These are phyloP conservation scores for Myocastor coypus DNA, from an alignment of 2,113 vertebrate genomes.

Conservation along the genomic window DNA sequence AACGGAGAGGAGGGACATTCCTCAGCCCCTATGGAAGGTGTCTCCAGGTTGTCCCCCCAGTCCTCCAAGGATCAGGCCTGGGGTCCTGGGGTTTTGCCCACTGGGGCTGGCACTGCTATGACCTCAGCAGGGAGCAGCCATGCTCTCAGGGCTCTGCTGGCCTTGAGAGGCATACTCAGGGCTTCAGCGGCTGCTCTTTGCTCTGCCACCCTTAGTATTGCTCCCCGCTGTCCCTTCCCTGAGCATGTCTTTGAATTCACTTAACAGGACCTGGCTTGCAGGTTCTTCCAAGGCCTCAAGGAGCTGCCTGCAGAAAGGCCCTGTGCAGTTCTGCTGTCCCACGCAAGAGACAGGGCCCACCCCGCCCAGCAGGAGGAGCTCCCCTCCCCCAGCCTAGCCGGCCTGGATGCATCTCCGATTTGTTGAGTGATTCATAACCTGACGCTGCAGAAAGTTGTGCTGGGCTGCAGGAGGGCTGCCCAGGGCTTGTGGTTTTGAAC, in stretches of 20 bases:
- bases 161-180: fast-evolving
- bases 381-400: neutral
- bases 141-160: neutral
- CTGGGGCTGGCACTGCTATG: no score
- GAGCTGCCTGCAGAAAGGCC: neutral
- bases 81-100: neutral
- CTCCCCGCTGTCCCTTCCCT: neutral
- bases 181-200: neutral
- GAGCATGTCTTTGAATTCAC: neutral
- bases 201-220: neutral
- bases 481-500: conserved; percentile 78
- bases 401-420: conserved; percentile 15
- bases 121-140: neutral
- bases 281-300: neutral
- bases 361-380: neutral
- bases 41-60: neutral
- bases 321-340: neutral
- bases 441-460: conserved; percentile 72
- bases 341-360: no score
- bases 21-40: no score
- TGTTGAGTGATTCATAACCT: conserved; percentile 78
- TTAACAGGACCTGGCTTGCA: neutral
- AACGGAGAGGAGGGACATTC: neutral
- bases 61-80: neutral
- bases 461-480: conserved; percentile 69